phyloP scores from a whole-genome alignment of 2,888 invertebrate genomes.

The Lochmaea crataegi region DNA sequence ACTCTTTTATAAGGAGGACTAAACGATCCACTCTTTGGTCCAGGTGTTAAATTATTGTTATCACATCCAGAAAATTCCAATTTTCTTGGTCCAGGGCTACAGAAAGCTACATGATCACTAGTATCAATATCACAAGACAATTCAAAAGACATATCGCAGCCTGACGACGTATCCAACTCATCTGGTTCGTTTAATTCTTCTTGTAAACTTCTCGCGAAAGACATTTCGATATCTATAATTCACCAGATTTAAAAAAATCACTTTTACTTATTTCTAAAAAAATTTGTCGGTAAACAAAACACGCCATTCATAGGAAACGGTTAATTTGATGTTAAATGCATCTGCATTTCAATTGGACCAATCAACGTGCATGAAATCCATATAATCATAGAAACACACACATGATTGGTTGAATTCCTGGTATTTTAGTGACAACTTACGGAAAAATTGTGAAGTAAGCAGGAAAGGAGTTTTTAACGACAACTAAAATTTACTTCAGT shows the following conservation, averaged over 20 bases:
- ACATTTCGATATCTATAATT: constrained; percentile 49
- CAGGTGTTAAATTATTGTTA: constrained; percentile 48
- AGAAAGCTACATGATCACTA: constrained; percentile 39
- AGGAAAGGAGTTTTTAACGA: neutral
- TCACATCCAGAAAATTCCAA: constrained; percentile 68
- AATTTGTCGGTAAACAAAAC: constrained; percentile 36
- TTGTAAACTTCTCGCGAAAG: constrained; percentile 49
- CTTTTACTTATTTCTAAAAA: constrained; percentile 41
- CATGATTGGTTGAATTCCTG: constrained; percentile 35
- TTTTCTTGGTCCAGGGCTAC: constrained; percentile 72
- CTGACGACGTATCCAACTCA: constrained; percentile 65
- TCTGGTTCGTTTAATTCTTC: constrained; percentile 56
- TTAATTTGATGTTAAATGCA: constrained; percentile 52
- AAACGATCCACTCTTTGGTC: constrained; percentile 60
- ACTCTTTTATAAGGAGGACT: constrained; percentile 73
- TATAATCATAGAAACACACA: constrained; percentile 37
- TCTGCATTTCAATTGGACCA: constrained; percentile 56
- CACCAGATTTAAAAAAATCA: constrained; percentile 26
- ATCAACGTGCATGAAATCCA: constrained; percentile 45
- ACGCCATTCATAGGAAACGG: constrained; percentile 50
- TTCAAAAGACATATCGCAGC: constrained; percentile 75
- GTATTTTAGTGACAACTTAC: neutral
- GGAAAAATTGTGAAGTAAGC: neutral
- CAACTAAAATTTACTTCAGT: no score
- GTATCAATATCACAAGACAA: constrained; percentile 70